Evolutionary conservation across 2,113 vertebrate genomes (phyloP), one percentile per base, ranked within the genome.

Genomic region (Trematocara variabile): DNA sequence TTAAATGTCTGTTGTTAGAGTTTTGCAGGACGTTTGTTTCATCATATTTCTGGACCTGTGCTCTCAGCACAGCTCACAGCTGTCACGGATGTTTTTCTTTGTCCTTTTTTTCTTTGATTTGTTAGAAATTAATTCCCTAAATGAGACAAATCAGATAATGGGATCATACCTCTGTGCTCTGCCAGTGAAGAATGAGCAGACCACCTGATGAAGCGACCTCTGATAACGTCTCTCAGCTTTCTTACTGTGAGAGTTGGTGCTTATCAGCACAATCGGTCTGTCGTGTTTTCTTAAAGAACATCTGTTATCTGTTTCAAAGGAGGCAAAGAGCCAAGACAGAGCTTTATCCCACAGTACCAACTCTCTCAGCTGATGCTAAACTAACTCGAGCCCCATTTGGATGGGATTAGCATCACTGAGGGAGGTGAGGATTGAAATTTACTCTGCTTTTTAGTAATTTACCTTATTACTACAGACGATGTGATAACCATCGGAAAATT

Each of bases 391-490:
- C 68, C 44, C 9, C 4, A 11, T 48, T 75, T n/a, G 68, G 68
- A 48, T 1, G 44, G 44, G 70, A 75, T 75, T 7, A 30, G 22
- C 70, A 2, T 30, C 30, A 50, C 44, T 48, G 68, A 18, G 25
- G 22, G 41, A 9, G 22, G 68, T 18, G 68, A 75, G 41, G 41
- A 75, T 30, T 12, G 22, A 75, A 75, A 48, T 30, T 48, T 70
- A 70, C 39, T 70, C 20, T 28, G 65, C n/a, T 73, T 46, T 22
- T 73, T n/a, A 2, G 70, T 50, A 30, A 75, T 75, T 48, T 11
- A 48, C 0, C 1, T 6, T 18, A 1, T 50, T 1, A 0, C 25
- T 50, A 18, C 25, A 75, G 0, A n/a, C 16, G 4, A 5, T 4
- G 1, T 7, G 25, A 75, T 33, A 8, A 50, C 9, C 25, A 50